These are phyloP conservation scores for Eleginops maclovinus DNA, from an alignment of 2,113 vertebrate species.

Conservation along the genomic window DNA sequence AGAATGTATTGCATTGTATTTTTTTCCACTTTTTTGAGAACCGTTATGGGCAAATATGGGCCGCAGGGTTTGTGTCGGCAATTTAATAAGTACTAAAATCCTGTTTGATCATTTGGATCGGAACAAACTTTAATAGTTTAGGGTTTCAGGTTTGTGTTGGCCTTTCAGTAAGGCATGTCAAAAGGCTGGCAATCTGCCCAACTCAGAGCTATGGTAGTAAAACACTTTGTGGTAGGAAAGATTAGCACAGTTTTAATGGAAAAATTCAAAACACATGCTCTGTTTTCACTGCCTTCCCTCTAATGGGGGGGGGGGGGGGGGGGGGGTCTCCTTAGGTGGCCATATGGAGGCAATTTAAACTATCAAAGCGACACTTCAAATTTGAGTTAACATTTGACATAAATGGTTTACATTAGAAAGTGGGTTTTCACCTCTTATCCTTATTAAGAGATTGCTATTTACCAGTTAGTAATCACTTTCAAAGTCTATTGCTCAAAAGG, in stretches of 20 bases:
- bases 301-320: constrained; percentile 37
- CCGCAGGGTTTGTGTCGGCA: constrained; percentile 57
- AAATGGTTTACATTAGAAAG: constrained; percentile 60
- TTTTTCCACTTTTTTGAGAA: no score
- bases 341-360: constrained; percentile 47
- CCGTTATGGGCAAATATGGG: no score
- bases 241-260: constrained; percentile 55
- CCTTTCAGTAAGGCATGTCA: constrained; percentile 41
- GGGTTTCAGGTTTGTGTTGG: constrained; percentile 47
- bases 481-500: constrained; percentile 43
- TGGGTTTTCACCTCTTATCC: constrained; percentile 56
- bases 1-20: no score
- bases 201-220: constrained; percentile 50
- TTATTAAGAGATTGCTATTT: constrained; percentile 62
- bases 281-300: constrained; percentile 43
- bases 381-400: constrained; percentile 50
- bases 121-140: constrained; percentile 58
- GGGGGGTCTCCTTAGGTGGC: constrained; percentile 35
- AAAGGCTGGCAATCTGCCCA: constrained; percentile 47
- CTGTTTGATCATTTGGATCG: constrained; percentile 67
- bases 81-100: constrained; percentile 70
- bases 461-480: constrained; percentile 66
- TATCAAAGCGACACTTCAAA: constrained; percentile 41
- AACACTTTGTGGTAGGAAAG: constrained; percentile 57
- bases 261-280: constrained; percentile 69